Percentiles rank a stretch among this genome's conserved stretches.
Conservation (phyloP, 2,113 vertebrate species). For the Actenoides hombroni region DNA sequence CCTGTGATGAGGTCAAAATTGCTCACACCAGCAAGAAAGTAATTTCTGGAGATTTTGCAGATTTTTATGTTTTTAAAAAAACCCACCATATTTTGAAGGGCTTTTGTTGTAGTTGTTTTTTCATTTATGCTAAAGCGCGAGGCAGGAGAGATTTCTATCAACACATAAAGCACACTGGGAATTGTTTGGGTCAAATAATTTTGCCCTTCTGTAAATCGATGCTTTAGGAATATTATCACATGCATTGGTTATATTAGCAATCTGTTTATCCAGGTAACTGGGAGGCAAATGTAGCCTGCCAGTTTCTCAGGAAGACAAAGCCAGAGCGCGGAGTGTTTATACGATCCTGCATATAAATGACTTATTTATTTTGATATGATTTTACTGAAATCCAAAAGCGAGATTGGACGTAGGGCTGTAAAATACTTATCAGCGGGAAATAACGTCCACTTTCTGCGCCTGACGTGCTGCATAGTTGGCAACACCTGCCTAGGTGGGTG, state of each 20-base stretch:
- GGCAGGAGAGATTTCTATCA: slow-evolving; percentile 19
- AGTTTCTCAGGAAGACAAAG: slow-evolving; percentile 19
- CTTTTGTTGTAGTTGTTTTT: slow-evolving; percentile 6
- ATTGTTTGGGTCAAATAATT: slow-evolving; percentile 47
- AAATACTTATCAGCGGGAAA: slow-evolving; percentile 1
- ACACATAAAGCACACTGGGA: background rate
- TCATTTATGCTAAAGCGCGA: slow-evolving; percentile 3
- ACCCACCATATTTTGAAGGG: background rate
- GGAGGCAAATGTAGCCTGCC: background rate
- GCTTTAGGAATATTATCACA: slow-evolving; percentile 48
- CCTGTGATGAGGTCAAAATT: slow-evolving; percentile 8
- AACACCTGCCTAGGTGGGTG: background rate
- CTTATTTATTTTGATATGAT: slow-evolving; percentile 56
- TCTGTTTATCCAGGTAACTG: slow-evolving; percentile 36
- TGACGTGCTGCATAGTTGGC: background rate
- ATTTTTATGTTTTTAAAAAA: background rate
- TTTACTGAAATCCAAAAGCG: slow-evolving; percentile 27
- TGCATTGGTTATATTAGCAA: slow-evolving; percentile 34
- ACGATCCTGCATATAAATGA: slow-evolving; percentile 54
- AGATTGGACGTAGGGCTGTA: background rate
- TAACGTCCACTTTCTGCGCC: background rate
- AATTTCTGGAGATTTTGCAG: background rate
- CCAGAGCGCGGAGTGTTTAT: slow-evolving; percentile 28
- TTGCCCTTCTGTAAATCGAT: background rate
- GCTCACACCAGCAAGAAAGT: background rate